Evolutionary conservation across 64 coral and sea anemone species (phyloP).

Genomic region (Dendronephthya gigantea): DNA sequence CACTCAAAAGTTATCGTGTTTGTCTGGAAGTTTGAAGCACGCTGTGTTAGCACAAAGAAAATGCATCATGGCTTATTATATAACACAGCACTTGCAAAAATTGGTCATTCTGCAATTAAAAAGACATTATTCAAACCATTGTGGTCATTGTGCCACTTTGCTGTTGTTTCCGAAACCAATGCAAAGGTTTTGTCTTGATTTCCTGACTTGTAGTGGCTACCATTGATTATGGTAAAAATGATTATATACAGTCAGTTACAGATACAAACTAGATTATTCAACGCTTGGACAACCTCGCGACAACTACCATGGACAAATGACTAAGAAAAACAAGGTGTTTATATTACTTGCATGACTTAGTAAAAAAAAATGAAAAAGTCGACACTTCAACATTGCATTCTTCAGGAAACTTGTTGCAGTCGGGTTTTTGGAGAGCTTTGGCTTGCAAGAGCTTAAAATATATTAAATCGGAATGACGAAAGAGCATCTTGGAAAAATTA

Average conservation of each 20-base stretch:
- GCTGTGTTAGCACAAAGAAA: neutral
- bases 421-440: too few relatives aligned
- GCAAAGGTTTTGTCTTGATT: neutral
- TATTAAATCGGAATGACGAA: too few relatives aligned
- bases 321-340: too few relatives aligned
- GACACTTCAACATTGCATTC: too few relatives aligned
- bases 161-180: neutral
- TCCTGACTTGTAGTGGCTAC: neutral
- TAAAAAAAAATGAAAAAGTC: too few relatives aligned
- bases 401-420: too few relatives aligned
- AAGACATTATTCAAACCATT: neutral
- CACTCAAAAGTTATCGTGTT: neutral
- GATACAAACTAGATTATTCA: neutral
- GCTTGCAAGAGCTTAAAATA: too few relatives aligned
- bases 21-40: neutral
- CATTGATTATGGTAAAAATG: neutral
- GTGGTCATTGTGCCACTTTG: neutral
- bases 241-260: neutral
- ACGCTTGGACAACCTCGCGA: too few relatives aligned
- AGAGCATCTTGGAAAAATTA: too few relatives aligned
- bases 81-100: neutral
- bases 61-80: neutral
- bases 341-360: too few relatives aligned
- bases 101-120: neutral
- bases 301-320: too few relatives aligned